phyloP scores from a whole-genome alignment of 2,888 invertebrate species.

The Acanthosoma haemorrhoidale region DNA sequence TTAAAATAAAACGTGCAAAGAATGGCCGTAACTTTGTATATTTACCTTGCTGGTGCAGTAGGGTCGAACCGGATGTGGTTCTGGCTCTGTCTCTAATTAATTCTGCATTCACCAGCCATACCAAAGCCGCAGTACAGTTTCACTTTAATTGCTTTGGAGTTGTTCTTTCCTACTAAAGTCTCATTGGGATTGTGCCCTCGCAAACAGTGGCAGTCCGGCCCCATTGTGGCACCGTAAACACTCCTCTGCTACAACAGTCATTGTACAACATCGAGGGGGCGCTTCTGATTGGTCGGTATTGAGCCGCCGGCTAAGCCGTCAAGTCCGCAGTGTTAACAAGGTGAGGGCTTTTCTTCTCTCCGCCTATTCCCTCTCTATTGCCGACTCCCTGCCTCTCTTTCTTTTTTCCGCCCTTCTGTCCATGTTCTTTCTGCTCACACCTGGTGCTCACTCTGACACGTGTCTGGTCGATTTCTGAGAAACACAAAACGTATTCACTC shows the following conservation, averaged over 20 bases:
- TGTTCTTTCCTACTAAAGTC: neutral
- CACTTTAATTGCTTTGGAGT: slow-evolving; percentile 1
- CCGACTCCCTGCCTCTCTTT: too few species aligned
- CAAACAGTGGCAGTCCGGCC: neutral
- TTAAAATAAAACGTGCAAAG: too few species aligned
- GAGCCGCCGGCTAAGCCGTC: neutral
- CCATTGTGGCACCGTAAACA: neutral
- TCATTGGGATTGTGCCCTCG: neutral
- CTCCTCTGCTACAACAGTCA: neutral
- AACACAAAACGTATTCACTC: too few species aligned
- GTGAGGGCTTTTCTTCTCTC: too few species aligned
- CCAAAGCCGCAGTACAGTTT: neutral
- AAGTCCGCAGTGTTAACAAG: neutral
- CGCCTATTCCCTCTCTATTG: neutral
- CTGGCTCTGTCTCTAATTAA: neutral
- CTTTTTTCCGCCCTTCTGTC: neutral
- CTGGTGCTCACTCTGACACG: too few species aligned
- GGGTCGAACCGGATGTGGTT: too few species aligned
- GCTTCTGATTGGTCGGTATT: neutral
- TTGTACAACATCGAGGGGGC: neutral
- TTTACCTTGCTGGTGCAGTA: too few species aligned
- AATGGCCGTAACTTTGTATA: too few species aligned
- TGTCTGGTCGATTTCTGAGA: too few species aligned
- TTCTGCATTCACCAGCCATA: too few species aligned
- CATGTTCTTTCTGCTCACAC: too few species aligned